These are phyloP conservation scores for Tupaia chinensis DNA, from an alignment of 2,113 vertebrate genomes.

Conservation along the genomic window DNA sequence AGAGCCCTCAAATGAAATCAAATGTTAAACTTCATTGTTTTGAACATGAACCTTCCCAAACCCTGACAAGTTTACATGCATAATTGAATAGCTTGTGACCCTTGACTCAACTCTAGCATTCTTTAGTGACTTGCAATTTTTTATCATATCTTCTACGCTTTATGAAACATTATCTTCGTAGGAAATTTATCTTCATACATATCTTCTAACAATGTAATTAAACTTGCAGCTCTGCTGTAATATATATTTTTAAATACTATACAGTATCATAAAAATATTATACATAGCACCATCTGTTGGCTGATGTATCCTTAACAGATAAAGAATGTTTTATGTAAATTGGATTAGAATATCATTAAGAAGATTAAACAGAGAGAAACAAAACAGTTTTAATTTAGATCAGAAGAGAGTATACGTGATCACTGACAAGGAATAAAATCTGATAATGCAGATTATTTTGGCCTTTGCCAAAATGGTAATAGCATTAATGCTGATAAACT, in stretches of 20 bases:
- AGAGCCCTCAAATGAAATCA: constrained; percentile 14
- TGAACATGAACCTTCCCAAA: not conserved
- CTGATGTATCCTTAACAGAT: constrained; percentile 82
- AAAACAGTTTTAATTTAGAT: constrained; percentile 61
- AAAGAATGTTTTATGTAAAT: constrained; percentile 84
- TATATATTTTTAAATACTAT: constrained; percentile 81
- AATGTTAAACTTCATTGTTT: constrained; percentile 46
- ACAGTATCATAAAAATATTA: constrained; percentile 85
- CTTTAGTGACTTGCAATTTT: constrained; percentile 69
- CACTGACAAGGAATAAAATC: not conserved
- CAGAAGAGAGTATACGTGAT: constrained; percentile 1
- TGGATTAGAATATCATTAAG: constrained; percentile 67
- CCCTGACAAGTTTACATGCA: constrained; percentile 46
- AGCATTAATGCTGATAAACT: not conserved
- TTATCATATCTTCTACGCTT: constrained; percentile 71
- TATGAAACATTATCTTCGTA: constrained; percentile 75
- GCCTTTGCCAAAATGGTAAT: not conserved
- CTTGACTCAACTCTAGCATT: constrained; percentile 75
- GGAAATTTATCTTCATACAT: constrained; percentile 76
- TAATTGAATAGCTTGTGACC: constrained; percentile 64
- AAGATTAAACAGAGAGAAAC: constrained; percentile 62
- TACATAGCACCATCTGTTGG: constrained; percentile 87
- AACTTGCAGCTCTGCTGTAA: constrained; percentile 76
- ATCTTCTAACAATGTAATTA: constrained; percentile 82
- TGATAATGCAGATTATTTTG: constrained; percentile 37